phyloP scores from a whole-genome alignment of 2,888 invertebrate species.

The Lobophora halterata region DNA sequence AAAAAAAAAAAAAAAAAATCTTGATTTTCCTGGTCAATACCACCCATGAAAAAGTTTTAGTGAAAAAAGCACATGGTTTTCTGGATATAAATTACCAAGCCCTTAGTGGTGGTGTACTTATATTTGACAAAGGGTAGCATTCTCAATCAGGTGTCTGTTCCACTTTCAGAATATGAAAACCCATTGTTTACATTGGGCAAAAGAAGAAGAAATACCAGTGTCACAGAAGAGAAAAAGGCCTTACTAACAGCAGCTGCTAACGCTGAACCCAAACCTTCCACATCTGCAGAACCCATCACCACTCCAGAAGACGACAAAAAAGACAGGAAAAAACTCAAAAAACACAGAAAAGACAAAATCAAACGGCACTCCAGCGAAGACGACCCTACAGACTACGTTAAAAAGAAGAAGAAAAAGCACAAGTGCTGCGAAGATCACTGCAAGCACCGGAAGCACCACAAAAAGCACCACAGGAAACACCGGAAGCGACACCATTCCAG shows the following conservation, averaged over 20 bases:
- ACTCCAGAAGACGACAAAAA: conserved; percentile 65
- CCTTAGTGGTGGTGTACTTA: too few relatives aligned
- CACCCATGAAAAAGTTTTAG: too few relatives aligned
- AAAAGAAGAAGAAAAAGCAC: conserved; percentile 85
- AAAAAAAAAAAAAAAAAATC: too few relatives aligned
- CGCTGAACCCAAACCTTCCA: conserved; percentile 44
- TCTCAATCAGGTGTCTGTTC: background rate
- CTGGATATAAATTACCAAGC: too few relatives aligned
- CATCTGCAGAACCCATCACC: conserved; percentile 26
- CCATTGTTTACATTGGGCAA: conserved; percentile 88
- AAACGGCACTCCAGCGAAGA: conserved; percentile 71
- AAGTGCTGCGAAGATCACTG: conserved; percentile 86
- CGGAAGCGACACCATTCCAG: conserved; percentile 85
- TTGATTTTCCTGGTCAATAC: too few relatives aligned
- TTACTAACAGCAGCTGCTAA: conserved; percentile 35
- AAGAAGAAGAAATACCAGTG: conserved; percentile 86
- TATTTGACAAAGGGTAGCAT: too few relatives aligned
- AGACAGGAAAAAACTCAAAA: conserved; percentile 85
- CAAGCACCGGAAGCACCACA: conserved; percentile 87
- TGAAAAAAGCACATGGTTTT: too few relatives aligned
- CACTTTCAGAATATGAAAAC: conserved; percentile 89
- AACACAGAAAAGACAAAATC: conserved; percentile 84
- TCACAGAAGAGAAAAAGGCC: conserved; percentile 80
- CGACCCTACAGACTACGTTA: conserved; percentile 73
- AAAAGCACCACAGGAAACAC: conserved; percentile 89